Percentiles rank a stretch among this genome's conserved stretches.
Evolutionary conservation across 2,888 invertebrate genomes (phyloP).

Genomic region (Acanthosoma haemorrhoidale): DNA sequence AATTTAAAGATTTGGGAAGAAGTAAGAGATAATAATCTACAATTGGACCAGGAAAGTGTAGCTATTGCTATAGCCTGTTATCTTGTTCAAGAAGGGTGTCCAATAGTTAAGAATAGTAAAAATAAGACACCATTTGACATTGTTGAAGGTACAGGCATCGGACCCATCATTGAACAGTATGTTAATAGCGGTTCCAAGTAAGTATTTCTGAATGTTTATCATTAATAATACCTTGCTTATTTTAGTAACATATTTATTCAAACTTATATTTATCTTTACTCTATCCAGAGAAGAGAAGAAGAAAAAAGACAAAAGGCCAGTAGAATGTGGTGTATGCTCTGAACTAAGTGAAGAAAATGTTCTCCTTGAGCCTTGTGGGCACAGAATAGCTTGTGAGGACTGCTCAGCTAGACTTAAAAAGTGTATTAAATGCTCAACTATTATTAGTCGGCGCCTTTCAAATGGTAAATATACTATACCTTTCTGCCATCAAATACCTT

Average conservation of each 20-base stretch:
- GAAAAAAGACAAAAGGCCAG: conserved; percentile 43
- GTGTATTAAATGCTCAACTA: conserved; percentile 61
- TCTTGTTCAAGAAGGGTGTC: conserved; percentile 60
- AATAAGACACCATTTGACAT: conserved; percentile 65
- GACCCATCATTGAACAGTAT: not conserved
- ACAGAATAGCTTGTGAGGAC: conserved; percentile 67
- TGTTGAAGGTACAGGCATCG: conserved; percentile 44
- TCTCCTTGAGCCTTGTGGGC: conserved; percentile 66
- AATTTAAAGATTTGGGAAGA: conserved; percentile 47
- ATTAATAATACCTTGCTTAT: not conserved
- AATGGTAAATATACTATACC: conserved; percentile 47
- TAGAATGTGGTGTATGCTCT: conserved; percentile 66
- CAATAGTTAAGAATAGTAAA: conserved; percentile 60
- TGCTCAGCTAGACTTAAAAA: conserved; percentile 73
- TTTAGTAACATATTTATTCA: not conserved
- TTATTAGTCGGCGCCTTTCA: conserved; percentile 55
- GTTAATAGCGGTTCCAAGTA: conserved; percentile 22
- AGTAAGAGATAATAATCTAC: conserved; percentile 42
- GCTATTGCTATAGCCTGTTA: conserved; percentile 68
- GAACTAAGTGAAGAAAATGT: conserved; percentile 60
- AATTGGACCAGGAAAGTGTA: conserved; percentile 47
- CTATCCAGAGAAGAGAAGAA: conserved; percentile 14
- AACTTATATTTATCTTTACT: not conserved
- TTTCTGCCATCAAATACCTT: too few species aligned
- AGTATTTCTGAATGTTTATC: not conserved